Base-by-base conservation (phyloP, 2,797 vertebrate species). In the Aldrovandia affinis region DNA sequence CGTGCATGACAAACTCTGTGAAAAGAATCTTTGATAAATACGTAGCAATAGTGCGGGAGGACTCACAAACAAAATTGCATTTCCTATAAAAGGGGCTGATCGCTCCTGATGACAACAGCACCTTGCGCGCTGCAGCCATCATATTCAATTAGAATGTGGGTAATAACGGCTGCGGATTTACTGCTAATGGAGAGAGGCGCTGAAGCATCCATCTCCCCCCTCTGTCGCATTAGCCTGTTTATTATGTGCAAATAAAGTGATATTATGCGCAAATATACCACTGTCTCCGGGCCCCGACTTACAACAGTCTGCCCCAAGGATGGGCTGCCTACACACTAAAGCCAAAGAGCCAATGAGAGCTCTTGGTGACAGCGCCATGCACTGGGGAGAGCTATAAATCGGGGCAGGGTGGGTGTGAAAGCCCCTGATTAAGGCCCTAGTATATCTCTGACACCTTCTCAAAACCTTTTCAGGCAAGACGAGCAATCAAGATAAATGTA, bases 151-250 rank as follows among this genome's bases (percentile, higher is more conserved):
- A 95, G 89, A 50, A 85, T 55, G 88, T 55, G 83, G 85, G 87
- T 90, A 92, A 93, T 93, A 93, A 92, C 88, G 80, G 81, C 89
- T 81, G 88, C 92, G 93, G 92, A 94, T 95, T 93, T 91, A 91
- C 89, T 90, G 86, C 91, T 95, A 95, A 95, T 94, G 91, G 91
- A 94, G 92, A 92, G 91, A 91, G 88, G 88, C 81, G 77, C 92
- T 83, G 83, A 84, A 77, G 89, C 84, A 87, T 89, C 87, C 89
- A 88, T 86, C 87, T 81, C 87, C 84, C 83, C 85, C 86, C 83
- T 90, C 79, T 77, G 44, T n/a, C 39, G 90, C 90, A 91, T 90
- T 93, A 92, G 92, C 93, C 90, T 90, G 91, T 92, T 93, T 94
- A 93, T 94, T 91, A 90, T 88, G 88, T 86, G 88, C 90, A 92